Evolutionary conservation across 64 coral and sea anemone species (phyloP), one percentile per base, ranked within the genome.

Genomic region (Orbicella faveolata): DNA sequence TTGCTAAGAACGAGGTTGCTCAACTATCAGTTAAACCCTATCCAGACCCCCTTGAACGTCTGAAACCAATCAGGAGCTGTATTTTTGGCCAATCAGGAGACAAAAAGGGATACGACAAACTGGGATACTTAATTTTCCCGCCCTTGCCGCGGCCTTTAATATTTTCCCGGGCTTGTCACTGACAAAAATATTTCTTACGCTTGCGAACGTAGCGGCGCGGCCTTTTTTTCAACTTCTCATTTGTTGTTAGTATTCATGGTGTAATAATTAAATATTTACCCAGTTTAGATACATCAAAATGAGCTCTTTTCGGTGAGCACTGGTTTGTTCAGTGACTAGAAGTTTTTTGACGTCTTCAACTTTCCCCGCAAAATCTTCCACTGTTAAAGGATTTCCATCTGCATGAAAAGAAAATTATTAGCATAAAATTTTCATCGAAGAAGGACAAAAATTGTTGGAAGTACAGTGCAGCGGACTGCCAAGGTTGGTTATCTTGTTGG

Each of bases 281-380:
- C 79, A 36, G 6, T 75, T 73, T n/a, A 90, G 16, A 81, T 83
- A 83, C 37, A 61, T 76, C 0, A 83, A 26, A 30, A 90, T 39
- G 23, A 83, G 79, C 18, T 13, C 72, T 61, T 61, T 74, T n/a
- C 79, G 36, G 34, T 74, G 64, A 16, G 53, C 23, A n/a, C 68
- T 57, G 5, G 67, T 20, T 18, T 90, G 21, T 19, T 62, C 79
- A 62, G 69, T 83, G 9, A 75, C 39, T 30, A 90, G 64, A 8
- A 90, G 34, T 10, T 75, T 15, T 75, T 75, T 80, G 34, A 75
- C 61, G 17, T 80, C 78, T 52, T 90, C 34, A 14, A 90, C 12
- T 73, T 82, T 82, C 11, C 19, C 80, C 30, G 30, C 30, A 39
- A 21, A 44, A 67, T 83, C 80, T 11, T 83, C 62, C 33, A 16